Evolutionary conservation across 2,888 invertebrate species (phyloP), one percentile per base, ranked within the genome.

Genomic region (Tetropium fuscum): DNA sequence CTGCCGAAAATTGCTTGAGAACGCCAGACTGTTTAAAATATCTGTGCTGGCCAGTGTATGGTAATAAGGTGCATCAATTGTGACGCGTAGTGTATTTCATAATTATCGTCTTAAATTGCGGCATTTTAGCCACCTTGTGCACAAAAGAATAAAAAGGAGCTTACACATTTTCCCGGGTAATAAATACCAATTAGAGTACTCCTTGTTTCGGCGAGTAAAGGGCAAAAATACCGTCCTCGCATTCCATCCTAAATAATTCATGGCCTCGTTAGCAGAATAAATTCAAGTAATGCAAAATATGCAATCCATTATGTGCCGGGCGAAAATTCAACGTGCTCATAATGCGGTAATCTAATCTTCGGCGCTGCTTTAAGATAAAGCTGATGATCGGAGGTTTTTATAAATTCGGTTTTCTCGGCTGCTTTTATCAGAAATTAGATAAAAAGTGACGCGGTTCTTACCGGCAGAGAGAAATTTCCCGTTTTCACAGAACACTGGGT

Each of bases 151-250:
- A n/a, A n/a, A n/a, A n/a, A n/a, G n/a, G n/a, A n/a, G n/a, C n/a
- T n/a, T 18, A 20, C 41, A n/a, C 10, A 41, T 41, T 41, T 40
- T 41, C 16, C 25, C 11, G 13, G 13, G 44, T 25, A 27, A 44
- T 44, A 44, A 44, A 44, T 44, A 44, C 25, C 44, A 44, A 44
- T 44, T 44, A 44, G 44, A 16, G 22, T 44, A 44, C 25, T 44
- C 30, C 44, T 15, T 7, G 27, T n/a, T 44, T 11, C 15, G 15
- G 6, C 2, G 44, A 44, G 44, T 27, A 44, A 44, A 44, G 44
- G 44, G 44, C 10, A 27, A 44, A 25, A 44, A 44, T 44, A 16
- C 13, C n/a, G 16, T n/a, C 44, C 7, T 44, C 34, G 34, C 34
- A 34, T 34, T 34, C 15, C 15, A 11, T 16, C 4, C 27, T 44